phyloP scores from a whole-genome alignment of 2,888 invertebrate species.

The Lasioglossum malachurum region DNA sequence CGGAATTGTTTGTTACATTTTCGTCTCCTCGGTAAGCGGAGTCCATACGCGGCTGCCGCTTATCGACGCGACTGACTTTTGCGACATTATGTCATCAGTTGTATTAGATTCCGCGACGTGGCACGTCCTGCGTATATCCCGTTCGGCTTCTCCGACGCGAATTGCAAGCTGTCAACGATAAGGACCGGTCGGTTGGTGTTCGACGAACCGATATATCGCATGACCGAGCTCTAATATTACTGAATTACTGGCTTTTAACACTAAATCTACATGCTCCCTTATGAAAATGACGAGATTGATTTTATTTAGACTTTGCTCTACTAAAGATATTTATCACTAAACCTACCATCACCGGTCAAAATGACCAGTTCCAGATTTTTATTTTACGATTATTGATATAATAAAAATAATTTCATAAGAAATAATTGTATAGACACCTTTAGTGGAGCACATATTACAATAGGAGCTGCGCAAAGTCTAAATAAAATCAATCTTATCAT shows the following conservation, averaged over 20 bases:
- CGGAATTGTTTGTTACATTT: conserved; percentile 7
- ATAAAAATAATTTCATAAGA: too few species aligned
- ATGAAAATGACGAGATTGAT: too few species aligned
- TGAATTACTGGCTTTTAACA: not conserved
- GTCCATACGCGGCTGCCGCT: conserved; percentile 21
- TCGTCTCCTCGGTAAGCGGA: conserved; percentile 11
- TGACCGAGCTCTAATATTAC: conserved; percentile 11
- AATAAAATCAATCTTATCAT: too few species aligned
- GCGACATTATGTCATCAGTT: conserved; percentile 60
- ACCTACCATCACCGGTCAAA: too few species aligned
- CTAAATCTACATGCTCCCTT: too few species aligned
- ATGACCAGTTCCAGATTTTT: too few species aligned
- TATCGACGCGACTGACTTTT: conserved; percentile 44
- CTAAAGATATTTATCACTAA: too few species aligned
- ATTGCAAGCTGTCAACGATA: conserved; percentile 72
- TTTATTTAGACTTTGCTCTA: too few species aligned
- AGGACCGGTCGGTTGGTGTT: conserved; percentile 30
- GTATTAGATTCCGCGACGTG: conserved; percentile 67
- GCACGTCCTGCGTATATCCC: conserved; percentile 29
- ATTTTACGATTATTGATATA: too few species aligned
- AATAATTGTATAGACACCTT: too few species aligned
- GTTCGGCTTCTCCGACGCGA: conserved; percentile 38
- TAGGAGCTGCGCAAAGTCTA: too few species aligned
- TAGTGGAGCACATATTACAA: too few species aligned
- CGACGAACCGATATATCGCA: conserved; percentile 52